Evolutionary conservation across 2,888 invertebrate species (phyloP).

Genomic region (Mythimna loreyi): DNA sequence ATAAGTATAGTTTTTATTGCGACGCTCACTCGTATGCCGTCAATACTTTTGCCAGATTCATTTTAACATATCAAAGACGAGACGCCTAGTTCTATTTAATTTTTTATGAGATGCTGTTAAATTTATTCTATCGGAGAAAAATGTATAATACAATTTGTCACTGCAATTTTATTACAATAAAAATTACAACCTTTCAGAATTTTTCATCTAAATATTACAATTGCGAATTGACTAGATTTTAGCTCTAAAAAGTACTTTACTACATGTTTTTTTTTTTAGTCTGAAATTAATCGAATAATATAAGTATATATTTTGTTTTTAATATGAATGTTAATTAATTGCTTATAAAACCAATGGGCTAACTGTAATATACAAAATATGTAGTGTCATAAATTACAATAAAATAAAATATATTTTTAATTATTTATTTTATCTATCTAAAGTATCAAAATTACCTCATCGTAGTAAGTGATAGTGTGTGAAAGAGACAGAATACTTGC

Average conservation of each 20-base stretch:
- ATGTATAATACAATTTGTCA: background rate
- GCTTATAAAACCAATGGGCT: background rate
- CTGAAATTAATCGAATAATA: no score
- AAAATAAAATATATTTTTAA: background rate
- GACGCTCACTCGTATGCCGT: conserved; percentile 12
- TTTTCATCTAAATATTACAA: no score
- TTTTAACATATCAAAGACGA: conserved; percentile 20
- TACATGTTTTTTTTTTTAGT: no score
- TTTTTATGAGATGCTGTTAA: background rate
- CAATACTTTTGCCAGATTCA: conserved; percentile 33
- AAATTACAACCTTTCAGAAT: no score
- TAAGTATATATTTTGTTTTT: no score
- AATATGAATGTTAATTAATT: background rate
- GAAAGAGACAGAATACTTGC: conserved; percentile 79
- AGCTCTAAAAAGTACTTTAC: no score
- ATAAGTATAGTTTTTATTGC: conserved; percentile 42
- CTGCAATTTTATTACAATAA: background rate
- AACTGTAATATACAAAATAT: no score
- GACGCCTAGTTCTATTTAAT: background rate
- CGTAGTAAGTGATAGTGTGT: conserved; percentile 73
- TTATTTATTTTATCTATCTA: background rate
- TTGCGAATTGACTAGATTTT: no score
- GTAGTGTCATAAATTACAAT: no score
- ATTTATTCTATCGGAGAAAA: background rate
- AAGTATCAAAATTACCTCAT: conserved; percentile 79